Evolutionary conservation across 2,888 invertebrate species (phyloP).

Genomic region (Drosophila kokeensis): DNA sequence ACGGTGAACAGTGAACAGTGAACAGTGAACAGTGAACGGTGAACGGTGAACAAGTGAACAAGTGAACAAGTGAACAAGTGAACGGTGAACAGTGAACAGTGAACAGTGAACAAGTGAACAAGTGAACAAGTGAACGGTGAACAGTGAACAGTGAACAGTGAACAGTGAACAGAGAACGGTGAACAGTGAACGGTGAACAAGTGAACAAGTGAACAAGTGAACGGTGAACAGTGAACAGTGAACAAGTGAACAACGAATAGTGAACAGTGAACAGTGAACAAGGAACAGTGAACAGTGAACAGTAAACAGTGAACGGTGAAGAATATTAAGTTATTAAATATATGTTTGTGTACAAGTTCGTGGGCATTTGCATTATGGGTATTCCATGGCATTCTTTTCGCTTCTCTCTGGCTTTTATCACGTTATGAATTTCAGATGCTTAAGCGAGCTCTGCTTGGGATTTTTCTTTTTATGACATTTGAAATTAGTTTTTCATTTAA

Average conservation of each 20-base stretch:
- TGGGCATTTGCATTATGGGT: conserved; percentile 5
- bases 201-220: too few species aligned
- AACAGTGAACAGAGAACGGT: too few species aligned
- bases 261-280: too few species aligned
- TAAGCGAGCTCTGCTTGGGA: conserved; percentile 26
- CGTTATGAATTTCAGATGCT: conserved; percentile 36
- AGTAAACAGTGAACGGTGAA: not conserved
- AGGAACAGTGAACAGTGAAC: not conserved
- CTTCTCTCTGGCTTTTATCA: not conserved
- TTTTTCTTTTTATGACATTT: conserved; percentile 56
- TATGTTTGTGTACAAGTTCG: not conserved
- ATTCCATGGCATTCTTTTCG: conserved; percentile 1
- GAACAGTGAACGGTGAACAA: not conserved
- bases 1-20: not conserved
- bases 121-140: too few species aligned
- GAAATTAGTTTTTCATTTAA: conserved; percentile 68
- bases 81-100: too few species aligned
- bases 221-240: too few species aligned
- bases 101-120: too few species aligned
- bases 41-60: not conserved
- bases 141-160: not conserved
- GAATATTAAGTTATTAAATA: not conserved
- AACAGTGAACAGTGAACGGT: too few species aligned
- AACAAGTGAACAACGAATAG: not conserved
- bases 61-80: too few species aligned